phyloP scores from a whole-genome alignment of 2,797 vertebrate species.

The Gadopsis marmoratus region DNA sequence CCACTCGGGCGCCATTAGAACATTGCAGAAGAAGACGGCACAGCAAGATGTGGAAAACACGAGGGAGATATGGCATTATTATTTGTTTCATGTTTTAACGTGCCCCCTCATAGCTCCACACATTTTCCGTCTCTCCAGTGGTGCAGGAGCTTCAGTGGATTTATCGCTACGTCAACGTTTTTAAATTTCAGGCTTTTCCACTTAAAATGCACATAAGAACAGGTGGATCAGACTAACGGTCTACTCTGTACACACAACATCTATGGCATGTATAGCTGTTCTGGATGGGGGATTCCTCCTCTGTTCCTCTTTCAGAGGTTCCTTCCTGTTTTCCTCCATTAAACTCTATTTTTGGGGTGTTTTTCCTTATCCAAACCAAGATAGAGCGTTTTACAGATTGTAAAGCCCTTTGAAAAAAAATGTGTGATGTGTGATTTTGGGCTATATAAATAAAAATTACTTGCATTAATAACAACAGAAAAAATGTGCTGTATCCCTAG shows the following conservation, averaged over 20 bases:
- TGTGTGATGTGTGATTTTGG: neutral
- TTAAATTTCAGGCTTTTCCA: neutral
- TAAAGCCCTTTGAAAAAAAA: neutral
- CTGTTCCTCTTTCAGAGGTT: neutral
- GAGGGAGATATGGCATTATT: neutral
- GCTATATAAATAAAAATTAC: neutral
- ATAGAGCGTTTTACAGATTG: neutral
- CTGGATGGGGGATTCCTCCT: neutral
- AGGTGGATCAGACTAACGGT: neutral
- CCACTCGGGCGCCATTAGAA: neutral
- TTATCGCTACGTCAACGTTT: neutral
- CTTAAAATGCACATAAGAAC: neutral
- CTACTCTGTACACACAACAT: neutral
- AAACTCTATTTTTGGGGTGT: neutral
- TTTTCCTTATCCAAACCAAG: neutral
- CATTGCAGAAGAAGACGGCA: neutral
- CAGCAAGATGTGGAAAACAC: neutral
- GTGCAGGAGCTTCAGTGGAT: neutral
- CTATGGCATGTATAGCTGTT: neutral
- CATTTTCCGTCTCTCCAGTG: neutral
- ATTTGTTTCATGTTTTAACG: neutral
- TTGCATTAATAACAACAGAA: neutral
- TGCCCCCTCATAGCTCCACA: neutral
- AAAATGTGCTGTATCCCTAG: neutral
- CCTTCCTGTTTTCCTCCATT: neutral